phyloP scores from a whole-genome alignment of 2,113 vertebrate genomes.

The Mustela lutreola region DNA sequence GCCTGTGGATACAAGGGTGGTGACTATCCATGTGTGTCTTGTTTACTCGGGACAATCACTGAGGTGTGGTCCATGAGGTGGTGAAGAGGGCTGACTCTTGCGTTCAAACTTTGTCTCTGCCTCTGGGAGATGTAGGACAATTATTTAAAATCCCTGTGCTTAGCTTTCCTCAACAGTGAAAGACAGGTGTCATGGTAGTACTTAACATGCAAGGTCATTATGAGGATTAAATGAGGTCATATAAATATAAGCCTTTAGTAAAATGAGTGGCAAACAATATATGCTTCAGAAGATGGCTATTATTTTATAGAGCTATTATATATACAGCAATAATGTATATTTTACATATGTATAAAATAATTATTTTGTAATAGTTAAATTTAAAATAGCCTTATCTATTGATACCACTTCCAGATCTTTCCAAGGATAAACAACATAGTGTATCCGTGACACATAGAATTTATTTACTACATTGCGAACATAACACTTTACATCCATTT shows the following conservation, averaged over 20 bases:
- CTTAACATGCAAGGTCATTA: neutral
- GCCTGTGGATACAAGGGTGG: neutral
- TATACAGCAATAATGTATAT: neutral
- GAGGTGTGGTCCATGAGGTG: neutral
- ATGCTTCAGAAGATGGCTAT: neutral
- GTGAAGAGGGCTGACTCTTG: neutral
- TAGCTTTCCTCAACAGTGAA: neutral
- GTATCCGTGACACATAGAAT: neutral
- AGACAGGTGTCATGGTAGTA: neutral
- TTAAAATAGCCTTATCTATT: neutral
- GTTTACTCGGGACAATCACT: neutral
- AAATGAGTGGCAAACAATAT: slow-evolving; percentile 33
- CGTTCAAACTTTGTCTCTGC: neutral
- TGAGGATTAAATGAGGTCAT: slow-evolving; percentile 40
- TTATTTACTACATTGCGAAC: neutral
- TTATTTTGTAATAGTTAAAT: slow-evolving; percentile 21
- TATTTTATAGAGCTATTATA: slow-evolving; percentile 35
- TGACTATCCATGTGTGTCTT: neutral
- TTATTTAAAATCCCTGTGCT: neutral
- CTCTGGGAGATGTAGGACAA: neutral
- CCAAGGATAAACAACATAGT: neutral
- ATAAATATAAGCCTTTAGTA: neutral
- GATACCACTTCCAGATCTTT: neutral
- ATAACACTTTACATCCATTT: neutral
- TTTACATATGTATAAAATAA: slow-evolving; percentile 30